Evolutionary conservation across 2,113 vertebrate genomes (phyloP).

Genomic region (Tichodroma muraria): DNA sequence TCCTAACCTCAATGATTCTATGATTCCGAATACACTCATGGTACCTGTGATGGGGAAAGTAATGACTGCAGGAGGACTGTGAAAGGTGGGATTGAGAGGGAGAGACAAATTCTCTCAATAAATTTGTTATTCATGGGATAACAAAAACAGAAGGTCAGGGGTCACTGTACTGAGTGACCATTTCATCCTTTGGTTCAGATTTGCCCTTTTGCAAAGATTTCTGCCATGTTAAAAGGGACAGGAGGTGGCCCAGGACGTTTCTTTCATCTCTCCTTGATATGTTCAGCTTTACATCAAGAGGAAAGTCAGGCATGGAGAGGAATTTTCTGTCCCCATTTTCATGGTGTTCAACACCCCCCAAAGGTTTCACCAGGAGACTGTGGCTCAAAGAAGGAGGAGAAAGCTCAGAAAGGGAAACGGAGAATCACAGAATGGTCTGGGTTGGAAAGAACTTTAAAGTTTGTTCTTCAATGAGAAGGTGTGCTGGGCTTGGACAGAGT

Average conservation of each 20-base stretch:
- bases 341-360: accelerated
- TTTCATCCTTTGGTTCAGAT: not conserved
- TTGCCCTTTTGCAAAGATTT: not conserved
- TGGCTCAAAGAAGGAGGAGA: not conserved
- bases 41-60: not conserved
- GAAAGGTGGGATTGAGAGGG: not conserved
- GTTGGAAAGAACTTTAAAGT: not conserved
- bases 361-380: not conserved
- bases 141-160: not conserved
- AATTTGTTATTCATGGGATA: too few relatives aligned
- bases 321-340: not conserved
- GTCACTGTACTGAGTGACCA: not conserved
- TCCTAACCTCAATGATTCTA: not conserved
- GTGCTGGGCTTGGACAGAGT: not conserved
- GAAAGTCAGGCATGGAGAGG: not conserved
- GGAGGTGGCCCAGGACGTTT: not conserved
- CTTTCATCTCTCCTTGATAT: not conserved
- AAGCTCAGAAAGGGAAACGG: not conserved
- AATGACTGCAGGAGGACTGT: not conserved
- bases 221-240: not conserved
- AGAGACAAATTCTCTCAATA: too few relatives aligned
- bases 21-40: not conserved
- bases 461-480: not conserved
- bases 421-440: not conserved
- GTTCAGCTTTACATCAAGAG: not conserved